Evolutionary conservation across 1,140 invertebrate species (phyloP).

Genomic region (Drosophila seguyi): DNA sequence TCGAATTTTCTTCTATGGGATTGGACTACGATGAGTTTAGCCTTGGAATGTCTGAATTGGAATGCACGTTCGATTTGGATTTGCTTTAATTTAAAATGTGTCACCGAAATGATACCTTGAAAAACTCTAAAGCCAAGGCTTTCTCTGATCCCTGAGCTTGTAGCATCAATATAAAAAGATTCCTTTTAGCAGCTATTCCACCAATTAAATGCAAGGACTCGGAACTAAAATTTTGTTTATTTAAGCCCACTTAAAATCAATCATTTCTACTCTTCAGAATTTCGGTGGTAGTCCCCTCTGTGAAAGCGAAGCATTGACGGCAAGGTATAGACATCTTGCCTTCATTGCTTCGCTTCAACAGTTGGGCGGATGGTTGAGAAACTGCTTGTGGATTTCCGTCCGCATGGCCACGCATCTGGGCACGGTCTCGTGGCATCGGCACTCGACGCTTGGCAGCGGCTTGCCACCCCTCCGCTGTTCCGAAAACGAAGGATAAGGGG

Average conservation of each 20-base stretch:
- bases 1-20: not conserved
- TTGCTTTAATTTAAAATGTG: slow-evolving; percentile 27
- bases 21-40: slow-evolving; percentile 1
- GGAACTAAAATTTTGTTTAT: not conserved
- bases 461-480: not conserved
- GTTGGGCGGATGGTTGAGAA: not conserved
- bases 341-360: not conserved
- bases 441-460: not conserved
- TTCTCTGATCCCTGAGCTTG: not conserved
- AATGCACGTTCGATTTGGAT: slow-evolving; percentile 46
- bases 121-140: not conserved
- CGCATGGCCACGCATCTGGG: slow-evolving; percentile 3
- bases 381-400: not conserved
- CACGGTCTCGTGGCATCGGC: not conserved
- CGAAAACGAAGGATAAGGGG: slow-evolving; percentile 42
- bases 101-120: slow-evolving; percentile 2
- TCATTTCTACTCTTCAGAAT: not conserved
- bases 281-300: not conserved
- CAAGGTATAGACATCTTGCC: not conserved
- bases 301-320: not conserved
- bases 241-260: not conserved
- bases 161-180: not conserved
- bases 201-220: not conserved
- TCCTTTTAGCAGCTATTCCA: no score
- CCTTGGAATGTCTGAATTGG: slow-evolving; percentile 18